phyloP scores from a whole-genome alignment of 1,140 invertebrate species.

The Acyrthosiphon pisum region DNA sequence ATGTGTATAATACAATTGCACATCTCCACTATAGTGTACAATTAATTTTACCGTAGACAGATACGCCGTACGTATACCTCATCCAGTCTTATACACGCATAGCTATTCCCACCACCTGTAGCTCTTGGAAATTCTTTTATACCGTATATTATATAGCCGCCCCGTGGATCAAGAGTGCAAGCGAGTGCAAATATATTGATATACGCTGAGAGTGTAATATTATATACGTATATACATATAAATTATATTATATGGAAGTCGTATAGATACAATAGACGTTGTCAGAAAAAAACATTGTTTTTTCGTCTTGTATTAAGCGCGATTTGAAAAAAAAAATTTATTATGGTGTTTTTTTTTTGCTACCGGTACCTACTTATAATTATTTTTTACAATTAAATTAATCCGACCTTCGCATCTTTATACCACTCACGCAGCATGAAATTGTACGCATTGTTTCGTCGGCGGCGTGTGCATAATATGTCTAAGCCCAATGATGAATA shows the following conservation, averaged over 20 bases:
- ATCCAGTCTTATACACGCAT: neutral
- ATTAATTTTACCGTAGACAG: neutral
- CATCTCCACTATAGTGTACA: neutral
- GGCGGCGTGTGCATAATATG: neutral
- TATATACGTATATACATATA: neutral
- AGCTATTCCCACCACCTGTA: neutral
- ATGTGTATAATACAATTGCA: neutral
- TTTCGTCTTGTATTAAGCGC: neutral
- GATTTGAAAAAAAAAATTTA: neutral
- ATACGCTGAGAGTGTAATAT: neutral
- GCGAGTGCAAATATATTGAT: neutral
- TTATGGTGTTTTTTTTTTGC: neutral
- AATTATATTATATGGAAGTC: neutral
- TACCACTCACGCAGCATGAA: slow-evolving; percentile 33
- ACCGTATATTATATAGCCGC: neutral
- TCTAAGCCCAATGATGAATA: slow-evolving; percentile 22
- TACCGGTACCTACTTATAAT: slow-evolving; percentile 30
- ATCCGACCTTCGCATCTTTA: slow-evolving; percentile 38
- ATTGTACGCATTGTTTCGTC: slow-evolving; percentile 27
- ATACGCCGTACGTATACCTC: too few species aligned
- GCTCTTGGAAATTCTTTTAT: neutral
- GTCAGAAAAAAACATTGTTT: neutral
- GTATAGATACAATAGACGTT: neutral
- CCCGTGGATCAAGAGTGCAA: neutral
- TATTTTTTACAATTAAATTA: slow-evolving; percentile 49